A percentile compares a stretch with the other conserved stretches of the same genome.
Conservation (phyloP, 2,888 invertebrate species). For the Rotaria socialis region DNA sequence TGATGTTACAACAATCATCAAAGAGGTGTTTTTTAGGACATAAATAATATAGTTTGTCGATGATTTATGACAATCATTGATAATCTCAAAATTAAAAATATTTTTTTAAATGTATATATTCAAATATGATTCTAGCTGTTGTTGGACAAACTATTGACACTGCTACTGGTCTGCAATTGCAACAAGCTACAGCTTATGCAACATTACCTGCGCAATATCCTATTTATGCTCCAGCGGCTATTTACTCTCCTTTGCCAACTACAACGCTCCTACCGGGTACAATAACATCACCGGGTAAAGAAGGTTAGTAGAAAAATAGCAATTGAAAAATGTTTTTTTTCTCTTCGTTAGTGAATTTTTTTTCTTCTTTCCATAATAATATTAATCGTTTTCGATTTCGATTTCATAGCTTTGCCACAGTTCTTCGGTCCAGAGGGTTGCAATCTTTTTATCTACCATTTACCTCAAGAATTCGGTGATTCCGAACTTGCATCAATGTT, state of each 20-base stretch:
- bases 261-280: neutral
- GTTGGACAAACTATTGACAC: conserved; percentile 22
- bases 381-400: neutral
- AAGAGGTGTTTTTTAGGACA: too few relatives aligned
- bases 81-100: too few relatives aligned
- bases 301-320: neutral
- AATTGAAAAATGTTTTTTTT: neutral
- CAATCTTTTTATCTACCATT: conserved; percentile 99
- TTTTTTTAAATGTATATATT: too few relatives aligned
- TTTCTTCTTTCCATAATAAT: neutral
- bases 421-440: conserved; percentile 87
- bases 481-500: conserved; percentile 99
- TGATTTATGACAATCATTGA: too few relatives aligned
- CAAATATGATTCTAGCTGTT: neutral
- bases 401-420: conserved; percentile 18
- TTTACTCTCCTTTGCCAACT: neutral
- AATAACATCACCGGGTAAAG: neutral
- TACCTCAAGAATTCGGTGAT: conserved; percentile 99
- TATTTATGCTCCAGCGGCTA: conserved; percentile 10
- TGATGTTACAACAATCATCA: too few relatives aligned
- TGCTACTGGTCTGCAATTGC: conserved; percentile 6
- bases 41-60: too few relatives aligned
- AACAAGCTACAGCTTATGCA: neutral
- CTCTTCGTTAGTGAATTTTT: neutral
- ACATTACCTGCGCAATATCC: neutral